Percentiles rank a stretch among this genome's conserved stretches.
Evolutionary conservation across 2,113 vertebrate species (phyloP).

Genomic region (Polyodon spathula): DNA sequence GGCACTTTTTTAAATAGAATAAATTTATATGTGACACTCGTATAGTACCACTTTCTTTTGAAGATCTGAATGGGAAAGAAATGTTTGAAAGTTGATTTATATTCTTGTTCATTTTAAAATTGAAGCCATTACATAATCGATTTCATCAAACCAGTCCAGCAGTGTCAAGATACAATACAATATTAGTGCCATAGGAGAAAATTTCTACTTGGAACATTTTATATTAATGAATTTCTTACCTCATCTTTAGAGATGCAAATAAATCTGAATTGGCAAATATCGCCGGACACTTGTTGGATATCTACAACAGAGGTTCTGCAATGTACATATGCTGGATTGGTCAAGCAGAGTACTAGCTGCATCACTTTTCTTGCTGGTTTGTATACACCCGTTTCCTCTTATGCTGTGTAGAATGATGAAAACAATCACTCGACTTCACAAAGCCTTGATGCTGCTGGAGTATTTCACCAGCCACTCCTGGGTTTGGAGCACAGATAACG

Average conservation of each 20-base stretch:
- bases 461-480: slow-evolving; percentile 97
- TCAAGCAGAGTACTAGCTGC: not conserved
- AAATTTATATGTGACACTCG: too few species aligned
- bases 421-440: slow-evolving; percentile 91
- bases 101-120: not conserved
- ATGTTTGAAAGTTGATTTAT: not conserved
- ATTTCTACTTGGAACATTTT: too few species aligned
- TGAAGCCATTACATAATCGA: not conserved
- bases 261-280: not conserved
- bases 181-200: too few species aligned
- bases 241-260: too few species aligned
- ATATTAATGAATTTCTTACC: too few species aligned
- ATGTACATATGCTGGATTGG: not conserved
- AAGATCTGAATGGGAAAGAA: not conserved
- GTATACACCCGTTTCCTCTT: not conserved
- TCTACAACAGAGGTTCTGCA: not conserved
- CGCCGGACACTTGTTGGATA: not conserved
- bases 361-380: not conserved
- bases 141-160: not conserved
- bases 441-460: slow-evolving; percentile 87
- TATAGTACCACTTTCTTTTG: too few species aligned
- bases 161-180: too few species aligned
- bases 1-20: too few species aligned
- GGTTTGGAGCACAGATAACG: slow-evolving; percentile 92
- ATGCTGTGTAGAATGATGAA: slow-evolving; percentile 87